A percentile compares a stretch with the other conserved stretches of the same genome.
phyloP scores from a whole-genome alignment of 2,888 invertebrate genomes.

The Epinotia ramella region DNA sequence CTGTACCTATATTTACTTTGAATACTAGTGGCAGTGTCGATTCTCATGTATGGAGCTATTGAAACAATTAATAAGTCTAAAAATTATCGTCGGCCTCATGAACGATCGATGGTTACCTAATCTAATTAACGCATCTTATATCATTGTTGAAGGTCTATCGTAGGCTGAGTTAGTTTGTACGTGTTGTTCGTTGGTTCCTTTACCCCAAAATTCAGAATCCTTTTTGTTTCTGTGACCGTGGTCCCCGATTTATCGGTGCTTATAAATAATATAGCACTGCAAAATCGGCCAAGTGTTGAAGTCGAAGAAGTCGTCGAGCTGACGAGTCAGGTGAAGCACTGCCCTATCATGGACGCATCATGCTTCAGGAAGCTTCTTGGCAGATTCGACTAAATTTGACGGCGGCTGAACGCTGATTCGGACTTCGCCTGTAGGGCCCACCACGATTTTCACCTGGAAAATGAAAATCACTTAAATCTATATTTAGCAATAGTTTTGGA shows the following conservation, averaged over 20 bases:
- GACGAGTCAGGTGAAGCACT: slow-evolving; percentile 1
- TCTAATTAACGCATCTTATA: slow-evolving; percentile 15
- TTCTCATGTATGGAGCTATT: slow-evolving; percentile 6
- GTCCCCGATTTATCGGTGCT: slow-evolving; percentile 5
- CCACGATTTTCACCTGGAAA: slow-evolving; percentile 75
- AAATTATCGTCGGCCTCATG: slow-evolving; percentile 46
- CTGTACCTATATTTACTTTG: background rate
- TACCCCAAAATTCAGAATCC: background rate
- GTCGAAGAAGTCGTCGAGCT: background rate
- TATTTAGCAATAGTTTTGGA: too few relatives aligned
- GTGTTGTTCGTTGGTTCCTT: slow-evolving; percentile 14
- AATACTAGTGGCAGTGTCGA: slow-evolving; percentile 18
- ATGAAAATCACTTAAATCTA: background rate
- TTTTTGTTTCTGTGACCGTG: background rate
- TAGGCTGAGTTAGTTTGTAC: slow-evolving; percentile 26
- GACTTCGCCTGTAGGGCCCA: slow-evolving; percentile 73
- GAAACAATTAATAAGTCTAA: slow-evolving; percentile 25
- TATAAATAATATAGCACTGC: slow-evolving; percentile 8
- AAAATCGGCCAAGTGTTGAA: background rate
- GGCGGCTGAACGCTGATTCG: slow-evolving; percentile 69
- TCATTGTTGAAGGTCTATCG: slow-evolving; percentile 9
- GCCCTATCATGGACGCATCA: slow-evolving; percentile 14
- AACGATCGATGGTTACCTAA: slow-evolving; percentile 20
- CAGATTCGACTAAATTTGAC: slow-evolving; percentile 52
- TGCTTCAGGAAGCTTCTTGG: slow-evolving; percentile 48